A percentile compares a stretch with the other conserved stretches of the same genome.
Conservation (phyloP, 1,140 invertebrate species). For the Paracyclopina nana region DNA sequence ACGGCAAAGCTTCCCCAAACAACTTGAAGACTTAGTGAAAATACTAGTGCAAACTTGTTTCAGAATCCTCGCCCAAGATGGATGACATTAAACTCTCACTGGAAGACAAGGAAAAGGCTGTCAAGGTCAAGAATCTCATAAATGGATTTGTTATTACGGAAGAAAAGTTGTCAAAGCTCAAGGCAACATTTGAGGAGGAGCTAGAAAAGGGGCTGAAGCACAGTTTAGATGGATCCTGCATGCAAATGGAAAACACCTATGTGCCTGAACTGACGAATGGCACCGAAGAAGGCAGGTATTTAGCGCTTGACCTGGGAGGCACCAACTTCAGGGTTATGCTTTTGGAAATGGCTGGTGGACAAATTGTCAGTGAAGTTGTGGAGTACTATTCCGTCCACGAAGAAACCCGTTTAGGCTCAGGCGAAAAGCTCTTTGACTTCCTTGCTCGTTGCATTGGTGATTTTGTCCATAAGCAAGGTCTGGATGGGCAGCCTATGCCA, state of each 20-base stretch:
- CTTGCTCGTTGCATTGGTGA: slow-evolving; percentile 48
- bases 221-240: slow-evolving; percentile 30
- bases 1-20: too few species aligned
- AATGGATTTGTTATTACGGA: too few species aligned
- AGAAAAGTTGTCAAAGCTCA: too few species aligned
- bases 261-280: slow-evolving; percentile 39
- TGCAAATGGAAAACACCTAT: slow-evolving; percentile 45
- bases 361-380: slow-evolving; percentile 28
- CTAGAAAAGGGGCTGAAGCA: slow-evolving; percentile 37
- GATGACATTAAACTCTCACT: too few species aligned
- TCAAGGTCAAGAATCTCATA: too few species aligned
- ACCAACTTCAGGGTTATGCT: slow-evolving; percentile 57
- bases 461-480: slow-evolving; percentile 39
- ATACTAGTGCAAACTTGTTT: too few species aligned
- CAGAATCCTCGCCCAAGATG: too few species aligned
- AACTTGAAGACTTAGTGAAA: too few species aligned
- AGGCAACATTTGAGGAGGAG: slow-evolving; percentile 36
- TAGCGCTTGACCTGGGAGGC: slow-evolving; percentile 56
- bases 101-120: too few species aligned
- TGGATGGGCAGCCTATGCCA: slow-evolving; percentile 28
- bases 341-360: slow-evolving; percentile 35
- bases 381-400: slow-evolving; percentile 29
- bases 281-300: slow-evolving; percentile 42
- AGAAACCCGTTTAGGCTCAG: slow-evolving; percentile 32
- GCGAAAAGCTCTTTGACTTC: slow-evolving; percentile 46